Conservation (phyloP, 2,888 invertebrate genomes). For the Chelonus formosanus region DNA sequence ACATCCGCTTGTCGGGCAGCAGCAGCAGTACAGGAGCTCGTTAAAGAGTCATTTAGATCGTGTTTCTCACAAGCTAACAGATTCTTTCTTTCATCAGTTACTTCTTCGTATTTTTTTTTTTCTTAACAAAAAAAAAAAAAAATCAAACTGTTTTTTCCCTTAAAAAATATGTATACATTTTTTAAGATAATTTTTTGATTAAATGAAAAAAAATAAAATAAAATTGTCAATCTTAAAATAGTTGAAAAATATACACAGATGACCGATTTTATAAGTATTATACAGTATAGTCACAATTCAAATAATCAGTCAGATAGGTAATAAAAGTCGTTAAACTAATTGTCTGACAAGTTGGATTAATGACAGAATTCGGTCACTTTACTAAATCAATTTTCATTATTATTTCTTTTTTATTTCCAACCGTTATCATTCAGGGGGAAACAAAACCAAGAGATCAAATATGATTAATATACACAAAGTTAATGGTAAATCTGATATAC, state of each 20-base stretch:
- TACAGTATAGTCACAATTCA: neutral
- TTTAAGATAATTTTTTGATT: neutral
- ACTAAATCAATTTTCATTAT: neutral
- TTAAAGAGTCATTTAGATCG: conserved; percentile 27
- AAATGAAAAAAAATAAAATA: neutral
- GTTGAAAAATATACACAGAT: neutral
- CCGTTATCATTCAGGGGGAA: too few species aligned
- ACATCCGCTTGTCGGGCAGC: conserved; percentile 7
- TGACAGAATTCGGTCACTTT: conserved; percentile 31
- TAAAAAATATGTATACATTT: neutral
- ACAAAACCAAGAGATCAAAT: too few species aligned
- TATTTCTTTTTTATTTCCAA: too few species aligned
- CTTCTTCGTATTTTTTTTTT: neutral
- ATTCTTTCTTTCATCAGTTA: conserved; percentile 11
- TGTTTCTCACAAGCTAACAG: conserved; percentile 8
- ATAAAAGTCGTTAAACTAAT: conserved; percentile 25
- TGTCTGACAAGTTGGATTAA: neutral
- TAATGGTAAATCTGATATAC: too few species aligned
- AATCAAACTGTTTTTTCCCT: neutral
- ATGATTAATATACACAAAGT: too few species aligned
- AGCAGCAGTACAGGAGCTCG: conserved; percentile 9
- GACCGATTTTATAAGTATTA: neutral
- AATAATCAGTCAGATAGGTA: conserved; percentile 26
- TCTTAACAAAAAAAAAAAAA: neutral
- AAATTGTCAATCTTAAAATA: neutral